Conservation (phyloP, 2,113 vertebrate genomes). For the Epinephelus cyanopodus region DNA sequence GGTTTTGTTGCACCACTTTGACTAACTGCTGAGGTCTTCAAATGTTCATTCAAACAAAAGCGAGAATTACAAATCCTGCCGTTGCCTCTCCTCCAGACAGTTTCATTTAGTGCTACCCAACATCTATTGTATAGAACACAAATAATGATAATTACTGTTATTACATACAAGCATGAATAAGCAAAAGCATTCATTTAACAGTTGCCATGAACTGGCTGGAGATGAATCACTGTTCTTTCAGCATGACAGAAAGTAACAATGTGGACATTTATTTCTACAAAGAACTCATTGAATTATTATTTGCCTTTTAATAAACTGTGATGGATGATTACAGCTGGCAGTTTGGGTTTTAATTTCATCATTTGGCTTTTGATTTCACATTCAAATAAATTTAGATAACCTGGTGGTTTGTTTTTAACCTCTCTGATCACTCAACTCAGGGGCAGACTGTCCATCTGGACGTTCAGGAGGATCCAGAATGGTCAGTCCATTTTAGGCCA, state of each 20-base stretch:
- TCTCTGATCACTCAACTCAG: not conserved
- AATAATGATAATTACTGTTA: not conserved
- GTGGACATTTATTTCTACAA: not conserved
- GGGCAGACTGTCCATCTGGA: too few species aligned
- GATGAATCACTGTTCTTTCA: not conserved
- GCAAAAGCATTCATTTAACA: not conserved
- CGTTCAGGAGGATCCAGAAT: too few species aligned
- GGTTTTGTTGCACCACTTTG: not conserved
- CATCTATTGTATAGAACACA: not conserved
- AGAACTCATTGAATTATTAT: not conserved
- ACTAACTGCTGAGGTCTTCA: not conserved
- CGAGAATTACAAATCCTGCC: not conserved
- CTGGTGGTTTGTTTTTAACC: not conserved
- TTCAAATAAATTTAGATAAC: not conserved
- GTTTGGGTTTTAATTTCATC: not conserved
- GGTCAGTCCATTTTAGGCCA: too few species aligned
- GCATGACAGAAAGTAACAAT: not conserved
- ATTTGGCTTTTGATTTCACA: not conserved
- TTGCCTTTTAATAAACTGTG: not conserved
- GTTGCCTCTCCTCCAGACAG: not conserved
- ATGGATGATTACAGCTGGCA: not conserved
- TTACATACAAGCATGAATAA: not conserved
- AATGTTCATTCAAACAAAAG: not conserved
- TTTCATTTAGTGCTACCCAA: not conserved
- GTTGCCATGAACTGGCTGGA: not conserved